Conservation (phyloP, 2,888 invertebrate genomes). For the Caenorhabditis japonica region DNA sequence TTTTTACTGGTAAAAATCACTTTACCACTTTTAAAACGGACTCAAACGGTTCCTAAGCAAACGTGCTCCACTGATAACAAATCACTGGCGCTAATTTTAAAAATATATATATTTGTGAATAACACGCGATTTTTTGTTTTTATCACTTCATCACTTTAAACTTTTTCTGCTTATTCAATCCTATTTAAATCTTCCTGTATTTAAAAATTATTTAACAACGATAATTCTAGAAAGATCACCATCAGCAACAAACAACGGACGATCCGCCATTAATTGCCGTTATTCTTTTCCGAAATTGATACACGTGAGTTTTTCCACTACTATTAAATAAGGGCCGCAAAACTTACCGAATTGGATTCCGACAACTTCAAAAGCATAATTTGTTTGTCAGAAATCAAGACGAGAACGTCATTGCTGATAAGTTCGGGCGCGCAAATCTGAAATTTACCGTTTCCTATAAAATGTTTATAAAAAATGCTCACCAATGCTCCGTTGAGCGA, state of each 20-base stretch:
- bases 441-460: neutral
- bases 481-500: constrained; percentile 54
- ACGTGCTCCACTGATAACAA: constrained; percentile 1
- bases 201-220: neutral
- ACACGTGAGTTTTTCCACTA: too few relatives aligned
- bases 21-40: too few relatives aligned
- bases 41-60: too few relatives aligned
- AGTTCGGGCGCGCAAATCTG: constrained; percentile 59
- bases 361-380: constrained; percentile 41
- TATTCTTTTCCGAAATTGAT: too few relatives aligned
- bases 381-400: constrained; percentile 52
- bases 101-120: too few relatives aligned
- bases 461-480: neutral
- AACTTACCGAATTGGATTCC: constrained; percentile 55
- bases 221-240: too few relatives aligned
- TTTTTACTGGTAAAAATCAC: too few relatives aligned
- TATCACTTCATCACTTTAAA: neutral
- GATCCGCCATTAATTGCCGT: too few relatives aligned
- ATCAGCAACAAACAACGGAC: too few relatives aligned
- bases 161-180: neutral
- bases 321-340: too few relatives aligned
- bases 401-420: constrained; percentile 48
- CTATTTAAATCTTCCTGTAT: neutral
- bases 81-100: constrained; percentile 1
- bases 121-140: too few relatives aligned